Evolutionary conservation across 2,113 vertebrate species (phyloP), one percentile per base, ranked within the genome.

Genomic region (Raja brachyura): DNA sequence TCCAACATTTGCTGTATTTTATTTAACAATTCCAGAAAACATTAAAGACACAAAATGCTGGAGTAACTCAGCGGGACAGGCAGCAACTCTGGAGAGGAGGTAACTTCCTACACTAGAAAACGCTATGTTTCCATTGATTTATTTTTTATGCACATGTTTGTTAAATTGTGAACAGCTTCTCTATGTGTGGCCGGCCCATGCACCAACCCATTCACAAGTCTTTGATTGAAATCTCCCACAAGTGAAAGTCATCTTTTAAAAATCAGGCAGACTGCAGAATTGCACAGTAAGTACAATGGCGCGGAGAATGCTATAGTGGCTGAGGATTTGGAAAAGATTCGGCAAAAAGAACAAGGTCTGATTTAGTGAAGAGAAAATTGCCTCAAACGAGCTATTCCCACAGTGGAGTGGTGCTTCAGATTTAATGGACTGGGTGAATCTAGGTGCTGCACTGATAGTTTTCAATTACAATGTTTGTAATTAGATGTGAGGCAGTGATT

Each of bases 401-500:
- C n/a, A 68, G 20, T 9, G 31, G 86, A 90, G 31, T n/a, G n/a
- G 86, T 31, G 61, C 63, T 90, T 68, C 2, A 9, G 63, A 63
- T 90, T 90, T 68, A 90, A 68, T 90, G 3, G 86, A 14, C 61
- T 33, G 86, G 63, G 31, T 33, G n/a, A 14, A 18, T 39, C 28
- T 68, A 20, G 63, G 61, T 20, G 18, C 28, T 59, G 33, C 11
- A 39, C 86, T 13, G 63, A 33, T 31, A 33, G 86, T 90, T 68
- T 90, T 90, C 86, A 90, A 90, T 68, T 90, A 68, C 16, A 68
- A 68, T 31, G 59, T 68, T 90, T 90, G 16, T 90, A 90, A 90
- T 68, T 90, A 61, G 86, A 90, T 20, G 28, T 33, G 31, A 68
- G 86, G 33, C 86, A 68, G n/a, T 90, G 86, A 90, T 90, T 33